Evolutionary conservation across 2,888 invertebrate species (phyloP), one percentile per base, ranked within the genome.

Genomic region (Drosophila mimetica): DNA sequence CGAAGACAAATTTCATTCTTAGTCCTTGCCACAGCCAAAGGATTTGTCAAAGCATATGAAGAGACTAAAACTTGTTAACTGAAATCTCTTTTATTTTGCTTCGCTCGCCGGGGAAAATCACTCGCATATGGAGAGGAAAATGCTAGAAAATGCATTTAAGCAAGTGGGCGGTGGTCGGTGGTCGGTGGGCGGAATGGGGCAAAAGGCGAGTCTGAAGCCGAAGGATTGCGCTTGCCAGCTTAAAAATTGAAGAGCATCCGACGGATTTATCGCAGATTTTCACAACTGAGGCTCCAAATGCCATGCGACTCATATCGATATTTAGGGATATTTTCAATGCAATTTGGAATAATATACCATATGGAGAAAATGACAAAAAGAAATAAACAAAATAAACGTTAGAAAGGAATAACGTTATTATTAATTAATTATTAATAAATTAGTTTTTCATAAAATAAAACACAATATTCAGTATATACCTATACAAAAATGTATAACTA

Each of bases 41-140:
- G 67, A 67, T 67, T 67, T 67, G 66, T 67, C 50, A 51, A 58
- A 67, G 67, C 67, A 67, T 67, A 67, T 66, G 67, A 67, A 66
- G 67, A 42, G 60, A 61, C 60, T 66, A 51, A 67, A 67, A 67
- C 67, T 66, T 66, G 67, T 57, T 67, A 67, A 57, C 57, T 67
- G 66, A 57, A 67, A 67, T 67, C 67, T 66, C 36, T 41, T 53
- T 64, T 64, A 58, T 44, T 44, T 60, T 37, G 25, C 28, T 14
- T 14, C 7, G 13, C 16, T 46, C 28, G 46, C 46, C 46, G 30
- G 30, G 30, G 30, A 46, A 30, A 46, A 46, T 46, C 46, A 46
- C 28, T 46, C 46, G 46, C 46, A 46, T 46, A 13, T 51, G 36
- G 51, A 6, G 51, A 30, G 37, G 58, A 57, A 57, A 39, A 28